Evolutionary conservation across 2,113 vertebrate species (phyloP).

Genomic region (Antechinus stuartii): DNA sequence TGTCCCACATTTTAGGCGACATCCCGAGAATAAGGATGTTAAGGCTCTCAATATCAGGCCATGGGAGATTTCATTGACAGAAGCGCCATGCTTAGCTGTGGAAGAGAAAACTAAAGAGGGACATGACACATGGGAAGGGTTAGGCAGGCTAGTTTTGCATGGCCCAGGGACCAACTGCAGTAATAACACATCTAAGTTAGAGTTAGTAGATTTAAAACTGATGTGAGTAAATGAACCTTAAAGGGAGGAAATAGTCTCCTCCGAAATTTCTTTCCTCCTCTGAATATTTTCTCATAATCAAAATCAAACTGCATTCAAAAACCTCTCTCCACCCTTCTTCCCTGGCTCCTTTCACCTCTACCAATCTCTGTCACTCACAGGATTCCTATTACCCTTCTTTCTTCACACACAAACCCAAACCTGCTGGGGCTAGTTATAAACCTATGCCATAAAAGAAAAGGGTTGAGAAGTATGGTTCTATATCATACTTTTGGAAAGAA

Average conservation of each 20-base stretch:
- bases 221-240: background rate
- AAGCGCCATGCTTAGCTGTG: too few relatives aligned
- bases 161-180: too few relatives aligned
- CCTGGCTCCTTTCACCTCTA: background rate
- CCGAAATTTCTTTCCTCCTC: background rate
- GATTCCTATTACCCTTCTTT: background rate
- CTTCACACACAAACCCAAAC: background rate
- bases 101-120: too few relatives aligned
- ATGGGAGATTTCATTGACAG: background rate
- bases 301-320: background rate
- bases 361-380: background rate
- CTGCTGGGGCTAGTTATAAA: background rate
- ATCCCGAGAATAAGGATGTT: background rate
- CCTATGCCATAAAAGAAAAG: background rate
- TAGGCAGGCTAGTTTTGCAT: too few relatives aligned
- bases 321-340: background rate
- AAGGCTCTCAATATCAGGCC: background rate
- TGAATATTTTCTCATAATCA: background rate
- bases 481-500: background rate
- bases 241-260: background rate
- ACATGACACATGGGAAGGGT: too few relatives aligned
- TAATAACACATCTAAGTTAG: too few relatives aligned
- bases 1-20: background rate
- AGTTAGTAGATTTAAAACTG: too few relatives aligned
- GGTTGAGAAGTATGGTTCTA: background rate